phyloP scores from a whole-genome alignment of 1,140 invertebrate genomes.

The Andricus grossulariae region DNA sequence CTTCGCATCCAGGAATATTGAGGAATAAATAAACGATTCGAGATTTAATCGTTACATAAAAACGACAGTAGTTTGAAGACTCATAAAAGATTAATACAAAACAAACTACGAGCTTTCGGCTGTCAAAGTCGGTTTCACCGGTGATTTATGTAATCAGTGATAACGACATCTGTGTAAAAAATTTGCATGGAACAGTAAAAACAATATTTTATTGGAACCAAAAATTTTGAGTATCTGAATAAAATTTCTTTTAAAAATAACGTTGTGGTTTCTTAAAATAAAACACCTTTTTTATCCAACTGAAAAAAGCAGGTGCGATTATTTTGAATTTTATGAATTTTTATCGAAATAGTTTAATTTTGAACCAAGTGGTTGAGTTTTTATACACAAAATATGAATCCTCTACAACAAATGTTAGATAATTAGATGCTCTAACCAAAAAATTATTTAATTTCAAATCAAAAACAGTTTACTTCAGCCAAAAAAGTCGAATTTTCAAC shows the following conservation, averaged over 20 bases:
- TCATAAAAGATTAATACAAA: not conserved
- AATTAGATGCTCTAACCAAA: no score
- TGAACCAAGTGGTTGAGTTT: no score
- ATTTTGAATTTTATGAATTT: no score
- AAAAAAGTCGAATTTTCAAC: no score
- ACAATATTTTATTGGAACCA: constrained; percentile 25
- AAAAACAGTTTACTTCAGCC: no score
- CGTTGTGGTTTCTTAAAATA: no score
- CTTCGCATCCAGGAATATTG: not conserved
- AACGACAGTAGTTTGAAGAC: not conserved
- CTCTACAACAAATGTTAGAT: no score
- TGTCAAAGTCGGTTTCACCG: not conserved
- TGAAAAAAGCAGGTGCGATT: no score
- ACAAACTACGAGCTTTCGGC: not conserved
- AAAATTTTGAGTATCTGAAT: constrained; percentile 1
- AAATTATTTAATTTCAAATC: no score
- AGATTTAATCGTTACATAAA: not conserved
- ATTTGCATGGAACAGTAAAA: not conserved
- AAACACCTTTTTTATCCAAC: no score
- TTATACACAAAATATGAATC: no score
- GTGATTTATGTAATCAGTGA: not conserved
- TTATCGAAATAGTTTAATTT: no score
- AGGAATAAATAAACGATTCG: not conserved
- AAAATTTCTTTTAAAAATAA: constrained; percentile 18
- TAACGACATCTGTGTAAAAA: constrained; percentile 5